These are phyloP conservation scores for Plagodis pulveraria DNA, from an alignment of 2,888 invertebrate genomes.

Conservation along the genomic window DNA sequence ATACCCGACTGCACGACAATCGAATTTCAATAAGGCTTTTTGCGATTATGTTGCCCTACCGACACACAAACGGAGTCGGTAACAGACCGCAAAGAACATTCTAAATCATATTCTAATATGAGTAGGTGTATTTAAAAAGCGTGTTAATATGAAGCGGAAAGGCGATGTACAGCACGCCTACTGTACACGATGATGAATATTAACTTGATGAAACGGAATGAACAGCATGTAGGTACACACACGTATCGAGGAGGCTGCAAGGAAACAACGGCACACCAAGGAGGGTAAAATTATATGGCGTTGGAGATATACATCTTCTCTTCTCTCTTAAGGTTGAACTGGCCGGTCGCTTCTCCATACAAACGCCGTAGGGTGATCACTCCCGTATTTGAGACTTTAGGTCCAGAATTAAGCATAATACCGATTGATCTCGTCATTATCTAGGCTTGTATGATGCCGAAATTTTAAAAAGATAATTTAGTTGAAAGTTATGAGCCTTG, in stretches of 20 bases:
- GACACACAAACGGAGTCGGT: too few species aligned
- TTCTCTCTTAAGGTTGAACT: not conserved
- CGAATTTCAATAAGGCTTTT: too few species aligned
- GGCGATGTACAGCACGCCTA: not conserved
- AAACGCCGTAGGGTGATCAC: too few species aligned
- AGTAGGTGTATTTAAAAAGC: conserved; percentile 1
- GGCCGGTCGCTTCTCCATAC: too few species aligned
- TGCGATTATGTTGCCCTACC: too few species aligned
- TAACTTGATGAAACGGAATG: not conserved
- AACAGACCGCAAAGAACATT: not conserved
- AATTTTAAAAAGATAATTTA: too few species aligned
- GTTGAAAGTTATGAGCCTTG: too few species aligned
- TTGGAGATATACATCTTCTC: too few species aligned
- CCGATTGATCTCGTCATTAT: too few species aligned
- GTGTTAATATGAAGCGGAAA: conserved; percentile 5
- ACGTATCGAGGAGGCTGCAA: conserved; percentile 1
- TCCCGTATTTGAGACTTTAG: too few species aligned
- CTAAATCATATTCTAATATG: not conserved
- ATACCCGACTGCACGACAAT: not conserved
- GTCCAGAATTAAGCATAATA: too few species aligned
- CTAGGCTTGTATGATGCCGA: too few species aligned
- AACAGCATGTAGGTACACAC: not conserved
- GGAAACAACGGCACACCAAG: not conserved
- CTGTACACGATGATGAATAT: not conserved
- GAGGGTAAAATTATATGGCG: not conserved